Conservation (phyloP, 2,113 vertebrate genomes). For the Ochotona princeps region DNA sequence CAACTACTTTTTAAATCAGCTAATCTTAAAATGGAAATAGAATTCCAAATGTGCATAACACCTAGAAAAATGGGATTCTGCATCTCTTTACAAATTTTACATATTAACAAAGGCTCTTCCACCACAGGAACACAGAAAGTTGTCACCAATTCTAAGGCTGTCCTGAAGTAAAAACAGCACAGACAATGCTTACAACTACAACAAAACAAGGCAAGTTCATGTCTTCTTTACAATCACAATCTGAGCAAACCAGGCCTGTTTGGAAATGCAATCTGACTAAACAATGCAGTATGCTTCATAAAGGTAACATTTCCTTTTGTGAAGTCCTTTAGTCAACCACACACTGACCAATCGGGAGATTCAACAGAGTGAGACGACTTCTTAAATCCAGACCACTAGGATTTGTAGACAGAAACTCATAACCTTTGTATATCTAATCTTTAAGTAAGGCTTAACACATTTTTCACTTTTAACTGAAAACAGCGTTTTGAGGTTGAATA, state of each 20-base stretch:
- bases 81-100: not conserved
- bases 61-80: constrained; percentile 11
- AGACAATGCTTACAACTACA: not conserved
- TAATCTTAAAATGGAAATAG: constrained; percentile 29
- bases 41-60: not conserved
- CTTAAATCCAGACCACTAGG: not conserved
- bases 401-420: not conserved
- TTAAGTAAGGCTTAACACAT: not conserved
- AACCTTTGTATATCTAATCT: not conserved
- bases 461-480: constrained; percentile 29
- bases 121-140: not conserved
- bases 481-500: not conserved
- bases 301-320: constrained; percentile 1
- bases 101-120: not conserved
- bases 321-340: not conserved
- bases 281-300: not conserved
- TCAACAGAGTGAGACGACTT: not conserved
- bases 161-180: constrained; percentile 26
- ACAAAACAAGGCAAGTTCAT: not conserved
- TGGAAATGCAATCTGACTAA: constrained; percentile 42
- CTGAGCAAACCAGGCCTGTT: not conserved
- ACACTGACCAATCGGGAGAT: not conserved
- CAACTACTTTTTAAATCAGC: not conserved
- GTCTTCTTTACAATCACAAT: not conserved
- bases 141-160: constrained; percentile 33